Base-by-base conservation (phyloP, 2,888 invertebrate genomes). In the Drosophila stalkeri region DNA sequence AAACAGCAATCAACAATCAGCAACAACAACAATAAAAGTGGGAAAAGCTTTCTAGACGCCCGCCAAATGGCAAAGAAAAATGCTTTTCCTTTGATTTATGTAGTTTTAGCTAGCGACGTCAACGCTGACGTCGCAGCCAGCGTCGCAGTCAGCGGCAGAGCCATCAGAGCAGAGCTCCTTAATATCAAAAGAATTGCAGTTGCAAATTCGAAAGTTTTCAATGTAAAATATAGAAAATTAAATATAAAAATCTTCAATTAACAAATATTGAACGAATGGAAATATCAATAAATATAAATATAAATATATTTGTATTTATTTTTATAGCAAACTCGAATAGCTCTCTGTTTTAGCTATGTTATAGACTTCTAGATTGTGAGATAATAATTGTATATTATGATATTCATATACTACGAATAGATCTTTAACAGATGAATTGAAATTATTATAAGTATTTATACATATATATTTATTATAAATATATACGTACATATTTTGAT, bases 71-170 rank as follows among this genome's bases (percentile, higher is more conserved):
- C 60, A 82, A 72, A 75, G 67, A 74, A 75, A 85, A 86, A 80
- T 80, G 87, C 72, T 74, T 89, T 84, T 84, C 73, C 62, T 89
- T 85, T 85, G 85, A 85, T 85, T 89, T 85, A 86, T 85, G 85
- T 90, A 80, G 81, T 78, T 76, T 85, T 80, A 74, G 79, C 67
- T 59, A 78, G 59, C 61, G 67, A 44, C 75, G 43, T 46, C 61
- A 52, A 47, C 70, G 56, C 23, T 12, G 12, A 23, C 52, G 59
- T 44, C 63, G 57, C 56, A 31, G 77, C 20, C 52, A 23, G 56
- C 23, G 54, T 18, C 56, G 37, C 51, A 2, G 66, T 33, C 54
- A 18, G 33, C 12, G 39, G 37, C 27, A 47, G 14, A 31, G 20
- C 43, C 8, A 14, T 2, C 27, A 6, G 27, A 27, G n/a, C 49